phyloP scores from a whole-genome alignment of 2,113 vertebrate species.

The Mormyrus iriodes region DNA sequence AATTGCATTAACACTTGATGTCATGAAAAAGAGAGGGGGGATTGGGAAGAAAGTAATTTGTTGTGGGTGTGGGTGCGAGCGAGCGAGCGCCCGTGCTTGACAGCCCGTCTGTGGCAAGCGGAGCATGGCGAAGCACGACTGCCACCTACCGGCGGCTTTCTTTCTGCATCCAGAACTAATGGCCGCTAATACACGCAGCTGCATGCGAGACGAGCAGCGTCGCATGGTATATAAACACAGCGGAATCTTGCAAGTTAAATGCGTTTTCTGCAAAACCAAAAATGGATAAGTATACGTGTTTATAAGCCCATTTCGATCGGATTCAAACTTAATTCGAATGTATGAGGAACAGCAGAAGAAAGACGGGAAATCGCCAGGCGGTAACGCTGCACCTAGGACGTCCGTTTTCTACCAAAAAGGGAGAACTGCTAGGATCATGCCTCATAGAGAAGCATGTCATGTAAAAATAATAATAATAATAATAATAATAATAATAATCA shows the following conservation, averaged over 20 bases:
- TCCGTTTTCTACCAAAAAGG: neutral
- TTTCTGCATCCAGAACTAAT: neutral
- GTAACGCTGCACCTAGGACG: neutral
- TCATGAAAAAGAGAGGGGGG: conserved; percentile 29
- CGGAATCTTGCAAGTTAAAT: neutral
- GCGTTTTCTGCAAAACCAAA: neutral
- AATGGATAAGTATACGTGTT: neutral
- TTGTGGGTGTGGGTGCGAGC: conserved; percentile 21
- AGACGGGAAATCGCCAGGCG: neutral
- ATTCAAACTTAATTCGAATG: neutral
- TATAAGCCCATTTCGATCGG: neutral
- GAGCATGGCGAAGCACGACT: conserved; percentile 65
- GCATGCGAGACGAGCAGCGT: neutral
- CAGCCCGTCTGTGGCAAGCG: conserved; percentile 20
- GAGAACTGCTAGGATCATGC: neutral
- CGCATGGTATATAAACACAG: neutral
- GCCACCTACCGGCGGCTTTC: conserved; percentile 74
- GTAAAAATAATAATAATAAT: neutral
- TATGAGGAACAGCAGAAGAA: neutral
- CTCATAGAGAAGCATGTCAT: neutral
- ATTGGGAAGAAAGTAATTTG: conserved; percentile 19
- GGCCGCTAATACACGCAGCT: neutral
- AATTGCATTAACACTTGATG: conserved; percentile 73
- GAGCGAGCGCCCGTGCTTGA: neutral
- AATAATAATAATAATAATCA: too few species aligned